Conservation (phyloP, 2,888 invertebrate genomes). For the Ormyrus nitidulus region DNA sequence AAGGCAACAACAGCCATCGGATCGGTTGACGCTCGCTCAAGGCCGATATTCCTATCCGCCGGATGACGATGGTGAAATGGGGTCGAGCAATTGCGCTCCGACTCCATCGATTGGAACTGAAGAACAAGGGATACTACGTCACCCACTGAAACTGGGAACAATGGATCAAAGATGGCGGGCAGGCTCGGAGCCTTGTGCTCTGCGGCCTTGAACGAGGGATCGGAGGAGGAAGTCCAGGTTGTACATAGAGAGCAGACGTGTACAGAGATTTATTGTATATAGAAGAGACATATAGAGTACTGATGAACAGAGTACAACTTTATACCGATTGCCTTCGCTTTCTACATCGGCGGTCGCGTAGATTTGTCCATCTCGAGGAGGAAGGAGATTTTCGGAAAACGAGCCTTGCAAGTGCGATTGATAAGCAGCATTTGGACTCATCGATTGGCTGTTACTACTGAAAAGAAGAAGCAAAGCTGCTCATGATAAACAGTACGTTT, state of each 20-base stretch:
- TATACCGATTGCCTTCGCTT: slow-evolving; percentile 40
- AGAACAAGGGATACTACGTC: neutral
- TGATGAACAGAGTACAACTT: slow-evolving; percentile 66
- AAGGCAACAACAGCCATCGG: slow-evolving; percentile 3
- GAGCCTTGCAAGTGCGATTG: neutral
- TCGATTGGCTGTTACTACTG: too few relatives aligned
- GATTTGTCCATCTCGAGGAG: too few relatives aligned
- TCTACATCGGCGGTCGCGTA: neutral
- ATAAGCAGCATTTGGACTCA: too few relatives aligned
- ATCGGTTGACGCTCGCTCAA: slow-evolving; percentile 1
- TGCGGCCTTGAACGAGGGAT: slow-evolving; percentile 21
- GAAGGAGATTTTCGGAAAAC: neutral
- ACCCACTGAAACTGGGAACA: slow-evolving; percentile 27
- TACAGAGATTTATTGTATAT: slow-evolving; percentile 19
- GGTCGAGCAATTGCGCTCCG: neutral
- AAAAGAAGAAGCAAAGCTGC: too few relatives aligned
- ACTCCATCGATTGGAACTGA: neutral
- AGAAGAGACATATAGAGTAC: slow-evolving; percentile 62
- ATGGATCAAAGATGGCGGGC: neutral
- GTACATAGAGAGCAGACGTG: slow-evolving; percentile 21
- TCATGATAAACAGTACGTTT: too few relatives aligned
- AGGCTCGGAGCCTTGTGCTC: neutral
- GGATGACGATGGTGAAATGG: slow-evolving; percentile 11
- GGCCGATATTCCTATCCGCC: neutral
- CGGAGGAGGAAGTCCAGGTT: neutral